Evolutionary conservation across 2,888 invertebrate species (phyloP), one percentile per base, ranked within the genome.

Genomic region (Lissonota sp.): DNA sequence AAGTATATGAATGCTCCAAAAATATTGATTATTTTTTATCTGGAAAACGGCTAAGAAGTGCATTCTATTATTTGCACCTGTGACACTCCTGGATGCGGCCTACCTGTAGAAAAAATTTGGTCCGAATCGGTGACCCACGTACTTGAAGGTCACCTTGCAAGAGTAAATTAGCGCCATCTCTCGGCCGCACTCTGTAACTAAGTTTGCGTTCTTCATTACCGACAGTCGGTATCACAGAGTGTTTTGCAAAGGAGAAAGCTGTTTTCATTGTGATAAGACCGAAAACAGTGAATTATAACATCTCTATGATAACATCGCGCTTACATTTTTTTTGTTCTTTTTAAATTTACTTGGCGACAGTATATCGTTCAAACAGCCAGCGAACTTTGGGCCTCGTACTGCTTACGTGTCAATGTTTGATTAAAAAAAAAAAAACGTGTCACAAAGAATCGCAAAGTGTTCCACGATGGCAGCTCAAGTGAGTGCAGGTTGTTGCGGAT

Each of bases 381-480:
- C 69, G 79, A 69, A 69, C 71, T 80, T 80, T 55, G 75, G n/a
- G 55, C 53, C 1, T 8, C 10, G 14, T 53, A 39, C 37, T 70
- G 75, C 71, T 75, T 80, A 80, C 80, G 80, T 75, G 80, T 71
- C 55, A 62, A 66, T 62, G 8, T 46, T 26, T 26, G 26, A 26
- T 26, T 26, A 3, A 26, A 26, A 26, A 26, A 26, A 26, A 26
- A 26, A 26, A 26, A 26, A n/a, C 26, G 4, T 40, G 10, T 51
- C 10, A 57, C 40, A 14, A 39, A 69, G 40, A 37, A 39, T 53
- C 60, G 42, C 6, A 26, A 37, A 46, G 14, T 40, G 62, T 40
- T 26, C 14, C 57, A 77, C 66, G 39, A 84, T 84, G 84, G 81
- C 81, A 80, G 57, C 81, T 62, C 67, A 81, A 71, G 84, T 84